Conservation (phyloP, 1,140 invertebrate genomes). For the Drosophila asahinai region DNA sequence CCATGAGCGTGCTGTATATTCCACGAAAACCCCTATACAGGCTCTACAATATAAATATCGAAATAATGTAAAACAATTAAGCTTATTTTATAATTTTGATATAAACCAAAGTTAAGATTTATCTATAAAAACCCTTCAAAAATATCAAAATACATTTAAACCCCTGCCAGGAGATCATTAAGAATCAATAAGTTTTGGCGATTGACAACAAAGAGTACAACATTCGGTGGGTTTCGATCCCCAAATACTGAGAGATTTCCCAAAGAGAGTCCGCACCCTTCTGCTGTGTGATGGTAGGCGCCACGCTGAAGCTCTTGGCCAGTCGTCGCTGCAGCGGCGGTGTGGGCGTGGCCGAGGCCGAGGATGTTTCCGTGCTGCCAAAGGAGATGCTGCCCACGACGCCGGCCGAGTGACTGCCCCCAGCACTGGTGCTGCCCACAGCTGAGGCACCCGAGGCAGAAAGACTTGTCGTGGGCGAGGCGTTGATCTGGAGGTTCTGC, state of each 20-base stretch:
- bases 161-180: constrained; percentile 15
- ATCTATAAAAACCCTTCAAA: too few relatives aligned
- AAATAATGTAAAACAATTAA: too few relatives aligned
- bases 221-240: constrained; percentile 20
- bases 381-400: constrained; percentile 77
- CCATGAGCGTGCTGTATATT: too few relatives aligned
- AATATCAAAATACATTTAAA: background rate
- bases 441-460: constrained; percentile 15
- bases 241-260: constrained; percentile 9
- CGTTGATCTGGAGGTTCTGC: constrained; percentile 41
- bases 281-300: constrained; percentile 87
- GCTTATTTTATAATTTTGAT: too few relatives aligned
- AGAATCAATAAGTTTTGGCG: too few relatives aligned
- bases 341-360: constrained; percentile 87
- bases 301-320: constrained; percentile 95
- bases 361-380: constrained; percentile 35
- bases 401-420: constrained; percentile 80
- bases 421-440: constrained; percentile 62
- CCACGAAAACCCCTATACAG: too few relatives aligned
- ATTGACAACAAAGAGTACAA: constrained; percentile 39
- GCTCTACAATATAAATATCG: too few relatives aligned
- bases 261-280: constrained; percentile 72
- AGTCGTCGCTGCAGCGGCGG: constrained; percentile 92
- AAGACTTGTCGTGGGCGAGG: constrained; percentile 51
- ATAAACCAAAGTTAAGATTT: too few relatives aligned